Base-by-base conservation (phyloP, 2,888 invertebrate species). In the Tetranychus piercei region DNA sequence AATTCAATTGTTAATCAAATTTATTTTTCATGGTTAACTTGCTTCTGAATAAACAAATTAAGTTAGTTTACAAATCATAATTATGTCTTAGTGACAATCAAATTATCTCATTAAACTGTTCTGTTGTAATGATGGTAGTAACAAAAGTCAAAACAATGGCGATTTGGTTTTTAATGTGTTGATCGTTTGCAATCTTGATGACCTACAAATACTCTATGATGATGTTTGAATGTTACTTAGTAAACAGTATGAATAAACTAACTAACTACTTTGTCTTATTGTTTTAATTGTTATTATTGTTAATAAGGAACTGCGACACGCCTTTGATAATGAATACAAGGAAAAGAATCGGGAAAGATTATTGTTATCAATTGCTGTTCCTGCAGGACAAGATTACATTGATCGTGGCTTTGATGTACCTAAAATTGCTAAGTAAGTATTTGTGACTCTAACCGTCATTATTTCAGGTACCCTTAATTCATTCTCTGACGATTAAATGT, bases 361-460 rank as follows among this genome's bases (percentile, higher is more conserved):
- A 55, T 84, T 94, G 74, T 84, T 95, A 22, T 92, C 94, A 7
- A 92, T 94, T 89, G 94, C 94, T 15, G 92, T 94, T 45, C 94
- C 94, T 0, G 94, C 94, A 1, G 94, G 94, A 34, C 89, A 91
- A 79, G 92, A 94, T 81, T 92, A 93, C 81, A 90, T 94, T 78
- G 89, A 92, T 81, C 92, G 93, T 81, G 94, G 94, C 77, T 95
- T 92, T 81, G 94, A 95, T 80, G 87, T 95, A 75, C 89, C 89
- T 77, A 89, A 89, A 79, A 84, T 95, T 75, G 91, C 91, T 82
- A 89, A 88, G 88, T 91, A 81, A 85, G 86, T 83, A 34, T 34
- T 34, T 34, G 2, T 22, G 1, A 22, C 66, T 43, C 20, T 11
- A 6, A 69, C 4, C 6, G 6, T 69, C 15, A 34, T 34, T 34